Evolutionary conservation across 1,140 invertebrate genomes (phyloP), one percentile per base, ranked within the genome.

Genomic region (Drosophila albomicans): DNA sequence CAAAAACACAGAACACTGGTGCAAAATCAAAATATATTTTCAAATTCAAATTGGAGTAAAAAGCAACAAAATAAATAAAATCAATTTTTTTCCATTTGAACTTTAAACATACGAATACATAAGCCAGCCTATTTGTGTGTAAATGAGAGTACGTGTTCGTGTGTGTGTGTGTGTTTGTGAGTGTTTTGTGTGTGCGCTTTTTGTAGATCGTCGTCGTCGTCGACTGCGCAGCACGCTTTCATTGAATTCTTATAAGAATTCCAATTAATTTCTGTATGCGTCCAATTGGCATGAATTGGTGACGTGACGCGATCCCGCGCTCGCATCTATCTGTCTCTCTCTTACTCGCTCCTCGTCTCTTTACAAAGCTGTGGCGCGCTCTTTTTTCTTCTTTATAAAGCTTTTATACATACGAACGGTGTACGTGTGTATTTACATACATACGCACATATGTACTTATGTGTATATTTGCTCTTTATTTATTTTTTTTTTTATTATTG

Each of bases 221-320:
- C 28, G 57, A 73, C 64, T 73, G 73, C 72, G 59, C 67, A 56
- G 62, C 67, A 73, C 68, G 73, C 77, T 89, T 89, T 85, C 85
- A 89, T 89, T 89, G 85, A 89, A 89, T 89, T 85, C 85, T 81
- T 77, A 89, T 89, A 90, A 81, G 86, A 89, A 89, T 89, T 89
- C 86, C 85, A 89, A 90, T 89, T 89, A 89, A 89, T 80, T 78
- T 81, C 65, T 85, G 80, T 87, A 82, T 86, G 79, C 86, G 75
- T 85, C 81, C 86, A 89, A 89, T 89, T 89, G 85, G 85, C 85
- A 89, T 89, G 85, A 86, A 89, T 89, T 89, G 85, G 84, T 89
- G 85, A 89, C 85, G 82, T 86, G 82, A 86, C 82, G 85, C 79
- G 85, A 85, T 90, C 84, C 69, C 65, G 59, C 56, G 59, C 63